A percentile compares a stretch with the other conserved stretches of the same genome.
Evolutionary conservation across 2,888 invertebrate genomes (phyloP).

Genomic region (Hydroisotoma schaefferi): DNA sequence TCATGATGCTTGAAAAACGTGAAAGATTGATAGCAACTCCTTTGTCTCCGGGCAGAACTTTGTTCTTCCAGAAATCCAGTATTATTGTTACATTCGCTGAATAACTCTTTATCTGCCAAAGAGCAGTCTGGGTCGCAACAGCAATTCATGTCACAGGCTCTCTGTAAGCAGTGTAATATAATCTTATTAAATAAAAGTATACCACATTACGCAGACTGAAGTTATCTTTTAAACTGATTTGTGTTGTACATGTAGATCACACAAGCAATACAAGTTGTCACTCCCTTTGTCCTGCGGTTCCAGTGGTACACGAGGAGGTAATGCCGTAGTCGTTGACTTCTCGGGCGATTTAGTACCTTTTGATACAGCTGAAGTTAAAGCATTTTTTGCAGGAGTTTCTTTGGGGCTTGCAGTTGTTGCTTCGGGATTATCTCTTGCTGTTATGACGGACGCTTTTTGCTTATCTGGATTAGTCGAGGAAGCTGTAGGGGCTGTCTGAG

Average conservation of each 20-base stretch:
- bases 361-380: too few species aligned
- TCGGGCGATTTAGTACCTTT: background rate
- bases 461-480: constrained; percentile 34
- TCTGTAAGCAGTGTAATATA: constrained; percentile 53
- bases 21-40: constrained; percentile 58
- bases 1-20: constrained; percentile 59
- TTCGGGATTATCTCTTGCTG: constrained; percentile 25
- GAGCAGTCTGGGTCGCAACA: constrained; percentile 77
- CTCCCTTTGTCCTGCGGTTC: too few species aligned
- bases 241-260: constrained; percentile 58
- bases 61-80: constrained; percentile 21
- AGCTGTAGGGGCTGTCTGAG: too few species aligned
- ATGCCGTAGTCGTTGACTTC: constrained; percentile 12
- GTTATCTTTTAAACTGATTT: constrained; percentile 20
- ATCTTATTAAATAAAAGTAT: too few species aligned
- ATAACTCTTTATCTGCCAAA: constrained; percentile 59
- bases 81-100: constrained; percentile 59
- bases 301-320: background rate
- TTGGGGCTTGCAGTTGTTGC: constrained; percentile 15
- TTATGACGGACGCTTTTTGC: constrained; percentile 18
- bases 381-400: constrained; percentile 2
- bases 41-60: constrained; percentile 1
- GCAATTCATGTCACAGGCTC: constrained; percentile 74
- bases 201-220: too few species aligned
- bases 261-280: constrained; percentile 56